Base-by-base conservation (phyloP, 2,797 vertebrate species). In the Danio kyathit region DNA sequence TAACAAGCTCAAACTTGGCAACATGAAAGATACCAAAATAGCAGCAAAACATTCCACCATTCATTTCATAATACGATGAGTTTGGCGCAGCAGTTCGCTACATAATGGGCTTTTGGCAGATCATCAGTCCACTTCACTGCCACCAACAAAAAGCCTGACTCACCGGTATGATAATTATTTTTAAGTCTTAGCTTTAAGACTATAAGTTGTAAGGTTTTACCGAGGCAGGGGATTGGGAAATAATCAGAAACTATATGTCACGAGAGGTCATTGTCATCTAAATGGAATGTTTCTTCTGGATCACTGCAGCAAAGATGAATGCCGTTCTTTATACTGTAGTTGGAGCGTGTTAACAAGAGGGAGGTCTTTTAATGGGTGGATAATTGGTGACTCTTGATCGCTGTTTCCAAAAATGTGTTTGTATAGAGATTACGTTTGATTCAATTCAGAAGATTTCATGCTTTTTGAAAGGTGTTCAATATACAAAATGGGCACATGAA, bases 1-100 rank as follows among this genome's bases (percentile, higher is more conserved):
- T 80, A 80, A 80, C 70, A 40, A 74, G 60, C 67, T 80, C 69
- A 80, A 60, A 80, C 49, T 80, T 80, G 70, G 78, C 70, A 74
- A 65, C 59, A 65, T 56, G 21, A 74, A 74, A 74, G 49, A 61
- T 14, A 65, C 70, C 40, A 74, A 80, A 80, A 80, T 80, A 74
- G 78, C 60, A 66, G 60, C 40, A 5, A 74, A 71, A 78, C 44
- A 79, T n/a, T 79, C 57, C 46, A 43, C 29, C 56, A 79, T 79
- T 79, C 38, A 71, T 60, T 78, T 79, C 16, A 80, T 6, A 74
- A 74, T 80, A 57, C 12, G 49, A 74, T 65, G 78, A 80, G 78
- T 74, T 74, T 16, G 43, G 60, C 60, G 56, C 49, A 57, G 70
- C 70, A 46, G 78, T 78, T 57, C 21, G 0, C 78, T 57, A 10